Conservation (phyloP, 2,888 invertebrate genomes). For the Atethmia centrago region DNA sequence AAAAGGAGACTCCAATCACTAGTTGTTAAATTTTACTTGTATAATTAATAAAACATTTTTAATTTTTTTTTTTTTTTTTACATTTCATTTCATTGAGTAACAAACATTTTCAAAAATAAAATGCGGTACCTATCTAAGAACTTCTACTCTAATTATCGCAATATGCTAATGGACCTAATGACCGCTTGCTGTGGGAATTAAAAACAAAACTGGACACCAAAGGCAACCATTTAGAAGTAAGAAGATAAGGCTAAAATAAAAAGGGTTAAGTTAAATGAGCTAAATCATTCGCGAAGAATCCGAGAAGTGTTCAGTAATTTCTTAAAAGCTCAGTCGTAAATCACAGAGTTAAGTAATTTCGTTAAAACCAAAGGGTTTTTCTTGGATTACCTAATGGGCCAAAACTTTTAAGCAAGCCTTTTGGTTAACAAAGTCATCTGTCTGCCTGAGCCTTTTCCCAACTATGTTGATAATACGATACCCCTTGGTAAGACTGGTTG, state of each 20-base stretch:
- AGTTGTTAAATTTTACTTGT: too few relatives aligned
- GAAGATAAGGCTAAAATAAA: conserved; percentile 10
- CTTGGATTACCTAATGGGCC: neutral
- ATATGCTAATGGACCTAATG: neutral
- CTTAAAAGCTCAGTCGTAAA: conserved; percentile 40
- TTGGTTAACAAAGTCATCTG: neutral
- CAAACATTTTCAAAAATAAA: neutral
- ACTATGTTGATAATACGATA: too few relatives aligned
- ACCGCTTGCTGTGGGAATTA: neutral
- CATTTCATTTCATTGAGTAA: neutral
- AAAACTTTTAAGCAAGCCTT: neutral
- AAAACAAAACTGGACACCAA: conserved; percentile 4
- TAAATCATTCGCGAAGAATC: conserved; percentile 25
- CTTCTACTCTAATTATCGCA: neutral
- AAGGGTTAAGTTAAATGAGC: conserved; percentile 14
- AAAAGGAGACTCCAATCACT: too few relatives aligned
- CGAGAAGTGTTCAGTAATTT: conserved; percentile 32
- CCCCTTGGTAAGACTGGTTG: too few relatives aligned
- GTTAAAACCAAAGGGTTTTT: conserved; percentile 27
- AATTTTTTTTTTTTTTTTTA: too few relatives aligned
- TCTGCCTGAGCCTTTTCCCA: too few relatives aligned
- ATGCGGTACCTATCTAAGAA: neutral
- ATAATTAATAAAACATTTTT: too few relatives aligned
- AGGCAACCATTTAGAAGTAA: conserved; percentile 5
- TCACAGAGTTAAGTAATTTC: conserved; percentile 19